Base-by-base conservation (phyloP, 2,113 vertebrate genomes). In the Peromyscus polionotus region DNA sequence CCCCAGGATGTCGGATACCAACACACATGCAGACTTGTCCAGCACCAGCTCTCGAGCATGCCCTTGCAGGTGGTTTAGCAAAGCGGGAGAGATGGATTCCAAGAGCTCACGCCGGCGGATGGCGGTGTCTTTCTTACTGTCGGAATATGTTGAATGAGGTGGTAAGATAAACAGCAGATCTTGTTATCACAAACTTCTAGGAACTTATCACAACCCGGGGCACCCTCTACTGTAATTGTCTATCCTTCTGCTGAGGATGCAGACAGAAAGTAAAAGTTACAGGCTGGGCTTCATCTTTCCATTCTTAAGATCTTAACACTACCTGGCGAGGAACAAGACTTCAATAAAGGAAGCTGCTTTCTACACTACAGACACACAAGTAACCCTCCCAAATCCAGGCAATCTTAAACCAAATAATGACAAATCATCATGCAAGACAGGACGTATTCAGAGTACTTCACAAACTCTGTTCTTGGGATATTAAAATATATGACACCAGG, bases 101-200 rank as follows among this genome's bases (percentile, higher is more conserved):
- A 99, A 97, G 72, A 99, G 99, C 95, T 99, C 99, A 54, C 5
- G 98, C 22, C 97, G 98, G 70, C 99, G 99, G 20, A 99, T 31
- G 0, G 94, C 98, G 2, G 97, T 70, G 36, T 99, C 99, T 96
- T 99, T 99, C 98, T 99, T 99, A 98, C 99, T 99, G 94, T 94
- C 2, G 31, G 61, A 93, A 93, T 36, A 94, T 0, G 14, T 59
- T 42, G 48, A 91, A 93, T 20, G 45, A 72, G 39, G 33, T 19
- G 57, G 81, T 63, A 22, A 98, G 93, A 88, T 65, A 89, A 84
- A 94, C 4, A 85, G 42, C 13, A 6, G 59, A 45, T 39, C 8
- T 24, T 3, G 12, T 90, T 70, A 96, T 33, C 73, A 90, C 8
- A 91, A 22, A 92, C 83, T 39, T 61, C 14, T 79, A 28, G n/a